Conservation (phyloP, 2,113 vertebrate genomes). For the Fulica atra region DNA sequence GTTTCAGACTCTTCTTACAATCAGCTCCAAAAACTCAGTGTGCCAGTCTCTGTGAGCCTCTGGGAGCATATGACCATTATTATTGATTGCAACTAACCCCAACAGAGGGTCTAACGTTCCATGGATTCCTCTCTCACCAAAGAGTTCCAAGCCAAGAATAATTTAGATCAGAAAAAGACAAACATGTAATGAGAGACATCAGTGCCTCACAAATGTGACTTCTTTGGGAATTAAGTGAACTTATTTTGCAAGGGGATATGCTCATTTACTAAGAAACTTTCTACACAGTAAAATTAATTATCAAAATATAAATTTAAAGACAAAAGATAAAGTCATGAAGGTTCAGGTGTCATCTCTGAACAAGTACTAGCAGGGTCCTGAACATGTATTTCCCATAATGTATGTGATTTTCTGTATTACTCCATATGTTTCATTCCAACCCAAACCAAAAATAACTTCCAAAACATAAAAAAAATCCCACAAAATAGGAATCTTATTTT, state of each 20-base stretch:
- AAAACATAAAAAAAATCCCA: not conserved
- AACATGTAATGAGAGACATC: not conserved
- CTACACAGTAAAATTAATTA: not conserved
- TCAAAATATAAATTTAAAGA: not conserved
- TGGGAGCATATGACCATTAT: not conserved
- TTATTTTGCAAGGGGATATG: not conserved
- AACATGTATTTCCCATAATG: not conserved
- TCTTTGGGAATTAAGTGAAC: not conserved
- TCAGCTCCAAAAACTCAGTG: not conserved
- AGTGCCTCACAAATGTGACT: not conserved
- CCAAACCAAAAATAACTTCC: not conserved
- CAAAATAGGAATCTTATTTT: not conserved
- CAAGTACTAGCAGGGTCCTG: not conserved
- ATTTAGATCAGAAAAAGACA: not conserved
- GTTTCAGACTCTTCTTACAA: not conserved
- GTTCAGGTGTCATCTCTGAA: not conserved
- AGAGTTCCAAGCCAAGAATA: not conserved
- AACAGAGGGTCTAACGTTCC: not conserved
- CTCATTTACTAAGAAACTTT: not conserved
- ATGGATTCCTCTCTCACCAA: not conserved
- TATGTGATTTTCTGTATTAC: not conserved
- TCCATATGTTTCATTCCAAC: not conserved
- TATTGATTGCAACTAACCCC: not conserved
- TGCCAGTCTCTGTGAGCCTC: not conserved
- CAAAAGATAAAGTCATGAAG: not conserved